Evolutionary conservation across 2,888 invertebrate species (phyloP).

Genomic region (Scrobipalpa costella): DNA sequence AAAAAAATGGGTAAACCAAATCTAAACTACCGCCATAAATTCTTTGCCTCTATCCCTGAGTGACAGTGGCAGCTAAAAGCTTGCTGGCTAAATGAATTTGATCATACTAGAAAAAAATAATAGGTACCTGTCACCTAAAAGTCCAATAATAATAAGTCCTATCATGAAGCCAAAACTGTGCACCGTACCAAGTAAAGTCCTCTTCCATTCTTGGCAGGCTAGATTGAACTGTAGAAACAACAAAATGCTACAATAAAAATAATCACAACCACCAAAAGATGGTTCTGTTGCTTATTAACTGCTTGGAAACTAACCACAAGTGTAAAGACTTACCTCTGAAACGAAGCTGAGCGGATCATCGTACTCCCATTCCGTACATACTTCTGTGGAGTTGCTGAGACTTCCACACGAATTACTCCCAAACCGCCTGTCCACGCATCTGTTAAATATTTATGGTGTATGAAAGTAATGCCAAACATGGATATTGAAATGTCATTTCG

Average conservation of each 20-base stretch:
- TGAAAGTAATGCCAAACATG: not conserved
- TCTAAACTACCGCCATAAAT: too few relatives aligned
- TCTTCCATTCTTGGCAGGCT: slow-evolving; percentile 62
- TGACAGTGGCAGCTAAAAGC: too few relatives aligned
- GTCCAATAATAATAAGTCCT: slow-evolving; percentile 77
- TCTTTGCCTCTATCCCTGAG: too few relatives aligned
- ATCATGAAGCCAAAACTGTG: slow-evolving; percentile 80
- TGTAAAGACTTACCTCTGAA: slow-evolving; percentile 38
- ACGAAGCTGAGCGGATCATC: slow-evolving; percentile 41
- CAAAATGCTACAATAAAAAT: not conserved
- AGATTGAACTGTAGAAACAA: slow-evolving; percentile 39
- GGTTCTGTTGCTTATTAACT: too few relatives aligned
- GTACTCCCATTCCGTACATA: slow-evolving; percentile 40
- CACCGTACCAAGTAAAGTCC: slow-evolving; percentile 72
- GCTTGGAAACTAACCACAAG: too few relatives aligned
- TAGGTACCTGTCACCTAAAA: slow-evolving; percentile 78
- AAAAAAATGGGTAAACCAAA: too few relatives aligned
- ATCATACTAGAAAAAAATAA: too few relatives aligned
- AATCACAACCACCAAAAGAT: too few relatives aligned
- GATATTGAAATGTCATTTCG: too few relatives aligned
- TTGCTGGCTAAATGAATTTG: too few relatives aligned
- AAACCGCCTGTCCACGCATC: slow-evolving; percentile 37
- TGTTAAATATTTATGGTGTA: slow-evolving; percentile 24
- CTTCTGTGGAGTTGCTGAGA: slow-evolving; percentile 25
- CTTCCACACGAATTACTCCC: slow-evolving; percentile 32